Percentiles rank a stretch among this genome's conserved stretches.
Evolutionary conservation across 2,888 invertebrate genomes (phyloP).

Genomic region (Villa cingulata): DNA sequence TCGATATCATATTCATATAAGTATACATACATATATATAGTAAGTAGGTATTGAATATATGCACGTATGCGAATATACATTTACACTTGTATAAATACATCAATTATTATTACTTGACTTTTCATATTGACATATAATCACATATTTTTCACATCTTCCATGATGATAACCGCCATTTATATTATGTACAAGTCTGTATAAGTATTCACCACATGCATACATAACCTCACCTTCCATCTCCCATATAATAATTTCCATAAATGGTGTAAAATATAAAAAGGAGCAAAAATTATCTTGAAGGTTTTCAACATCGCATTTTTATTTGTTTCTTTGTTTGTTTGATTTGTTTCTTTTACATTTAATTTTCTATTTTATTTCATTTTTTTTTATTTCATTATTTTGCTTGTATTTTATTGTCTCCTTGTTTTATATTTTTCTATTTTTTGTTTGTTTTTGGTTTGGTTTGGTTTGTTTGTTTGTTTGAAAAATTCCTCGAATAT

Average conservation of each 20-base stretch:
- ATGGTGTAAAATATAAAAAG: not conserved
- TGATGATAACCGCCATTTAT: not conserved
- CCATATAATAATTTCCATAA: not conserved
- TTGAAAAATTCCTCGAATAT: not conserved
- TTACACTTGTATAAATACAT: not conserved
- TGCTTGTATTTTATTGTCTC: too few species aligned
- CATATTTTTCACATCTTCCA: not conserved
- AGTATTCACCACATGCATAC: too few species aligned
- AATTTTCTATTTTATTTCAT: too few species aligned
- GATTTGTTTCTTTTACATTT: too few species aligned
- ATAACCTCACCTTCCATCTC: too few species aligned
- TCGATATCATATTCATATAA: too few species aligned
- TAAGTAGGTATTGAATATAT: too few species aligned
- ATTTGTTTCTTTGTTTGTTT: not conserved
- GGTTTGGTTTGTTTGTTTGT: too few species aligned
- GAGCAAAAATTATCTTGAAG: not conserved
- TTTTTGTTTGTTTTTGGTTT: not conserved
- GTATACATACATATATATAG: too few species aligned
- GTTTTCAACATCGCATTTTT: not conserved
- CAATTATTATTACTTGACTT: not conserved
- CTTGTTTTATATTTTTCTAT: too few species aligned
- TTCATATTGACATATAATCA: not conserved
- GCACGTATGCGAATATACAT: not conserved
- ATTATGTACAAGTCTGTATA: too few species aligned
- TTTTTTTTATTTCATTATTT: too few species aligned